A percentile compares a stretch with the other conserved stretches of the same genome.
These are phyloP conservation scores for Drosophila arizonae DNA, from an alignment of 1,140 invertebrate species.

Conservation along the genomic window DNA sequence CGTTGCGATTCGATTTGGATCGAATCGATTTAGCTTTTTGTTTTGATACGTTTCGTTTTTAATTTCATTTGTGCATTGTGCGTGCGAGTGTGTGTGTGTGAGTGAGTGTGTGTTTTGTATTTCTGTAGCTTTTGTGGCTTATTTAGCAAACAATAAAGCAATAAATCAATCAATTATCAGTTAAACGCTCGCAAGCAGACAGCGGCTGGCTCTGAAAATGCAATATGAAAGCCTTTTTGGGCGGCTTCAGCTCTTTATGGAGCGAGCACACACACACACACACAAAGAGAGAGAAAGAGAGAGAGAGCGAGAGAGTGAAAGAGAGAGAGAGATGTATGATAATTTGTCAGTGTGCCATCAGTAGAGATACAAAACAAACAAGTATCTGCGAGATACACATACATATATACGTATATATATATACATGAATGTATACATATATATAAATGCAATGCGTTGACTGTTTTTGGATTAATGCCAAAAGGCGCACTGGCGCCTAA, in stretches of 20 bases:
- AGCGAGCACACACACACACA: not conserved
- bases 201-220: slow-evolving; percentile 30
- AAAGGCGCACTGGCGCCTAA: slow-evolving; percentile 70
- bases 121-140: slow-evolving; percentile 50
- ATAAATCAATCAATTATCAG: slow-evolving; percentile 80
- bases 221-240: slow-evolving; percentile 51
- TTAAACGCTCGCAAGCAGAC: slow-evolving; percentile 52
- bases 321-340: slow-evolving; percentile 19
- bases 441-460: slow-evolving; percentile 21
- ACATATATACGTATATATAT: not conserved
- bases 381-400: slow-evolving; percentile 25
- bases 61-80: slow-evolving; percentile 31
- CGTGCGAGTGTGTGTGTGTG: slow-evolving; percentile 26
- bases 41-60: slow-evolving; percentile 19
- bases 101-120: slow-evolving; percentile 4
- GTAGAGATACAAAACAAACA: slow-evolving; percentile 15
- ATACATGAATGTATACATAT: not conserved
- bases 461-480: slow-evolving; percentile 75
- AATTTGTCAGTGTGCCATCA: slow-evolving; percentile 39
- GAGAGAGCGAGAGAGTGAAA: not conserved
- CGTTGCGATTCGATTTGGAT: slow-evolving; percentile 16
- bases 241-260: slow-evolving; percentile 12
- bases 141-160: slow-evolving; percentile 81
- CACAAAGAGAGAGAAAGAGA: not conserved
- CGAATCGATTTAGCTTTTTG: slow-evolving; percentile 28